Evolutionary conservation across 1,140 invertebrate species (phyloP).

Genomic region (Kradibia gibbosae): DNA sequence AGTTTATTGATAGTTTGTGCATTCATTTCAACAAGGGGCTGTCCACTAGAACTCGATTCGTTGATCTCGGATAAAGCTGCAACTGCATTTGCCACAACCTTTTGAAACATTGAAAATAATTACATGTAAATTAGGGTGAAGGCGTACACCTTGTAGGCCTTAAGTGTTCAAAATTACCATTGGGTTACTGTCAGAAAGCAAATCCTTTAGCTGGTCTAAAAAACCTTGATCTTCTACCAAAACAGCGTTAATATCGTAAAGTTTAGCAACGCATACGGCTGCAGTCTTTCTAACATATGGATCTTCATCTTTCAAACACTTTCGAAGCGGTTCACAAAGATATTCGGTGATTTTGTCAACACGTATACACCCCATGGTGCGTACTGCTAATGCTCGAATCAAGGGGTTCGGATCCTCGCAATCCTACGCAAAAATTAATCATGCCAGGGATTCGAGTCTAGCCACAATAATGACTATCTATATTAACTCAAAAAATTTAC

Average conservation of each 20-base stretch:
- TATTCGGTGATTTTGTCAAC: slow-evolving; percentile 99
- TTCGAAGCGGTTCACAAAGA: slow-evolving; percentile 97
- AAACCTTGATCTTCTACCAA: slow-evolving; percentile 99
- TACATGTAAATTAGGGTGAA: too few relatives aligned
- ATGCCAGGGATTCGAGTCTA: slow-evolving; percentile 75
- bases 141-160: too few relatives aligned
- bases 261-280: slow-evolving; percentile 98
- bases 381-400: slow-evolving; percentile 97
- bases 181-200: slow-evolving; percentile 99
- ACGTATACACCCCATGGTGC: slow-evolving; percentile 99
- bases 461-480: slow-evolving; percentile 71
- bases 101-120: slow-evolving; percentile 33
- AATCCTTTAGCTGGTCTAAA: slow-evolving; percentile 96
- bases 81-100: slow-evolving; percentile 99
- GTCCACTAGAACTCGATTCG: slow-evolving; percentile 93
- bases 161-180: slow-evolving; percentile 81
- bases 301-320: slow-evolving; percentile 99
- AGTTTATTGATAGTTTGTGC: slow-evolving; percentile 98
- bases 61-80: slow-evolving; percentile 99
- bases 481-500: slow-evolving; percentile 68
- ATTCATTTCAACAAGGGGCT: slow-evolving; percentile 96
- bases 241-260: slow-evolving; percentile 98
- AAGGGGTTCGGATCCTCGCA: slow-evolving; percentile 99
- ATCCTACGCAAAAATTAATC: slow-evolving; percentile 83
- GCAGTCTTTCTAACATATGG: slow-evolving; percentile 99